phyloP scores from a whole-genome alignment of 2,888 invertebrate genomes.

The Hypercompe scribonia region DNA sequence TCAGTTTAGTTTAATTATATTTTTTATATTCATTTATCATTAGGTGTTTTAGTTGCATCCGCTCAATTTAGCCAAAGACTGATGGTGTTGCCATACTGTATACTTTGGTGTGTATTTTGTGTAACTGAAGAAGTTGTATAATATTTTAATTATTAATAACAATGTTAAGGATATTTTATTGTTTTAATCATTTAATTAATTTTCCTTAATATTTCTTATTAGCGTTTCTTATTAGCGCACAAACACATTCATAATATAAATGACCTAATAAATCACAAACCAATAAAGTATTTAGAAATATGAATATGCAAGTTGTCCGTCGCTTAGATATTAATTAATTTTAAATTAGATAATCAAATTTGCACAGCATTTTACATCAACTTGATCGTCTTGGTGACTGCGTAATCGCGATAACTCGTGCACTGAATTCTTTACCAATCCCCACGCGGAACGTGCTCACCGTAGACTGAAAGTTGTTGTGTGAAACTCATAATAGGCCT shows the following conservation, averaged over 20 bases:
- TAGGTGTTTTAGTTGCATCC: constrained; percentile 50
- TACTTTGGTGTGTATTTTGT: constrained; percentile 25
- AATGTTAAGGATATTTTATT: neutral
- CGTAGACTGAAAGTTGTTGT: neutral
- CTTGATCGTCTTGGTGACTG: too few species aligned
- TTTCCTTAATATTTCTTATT: neutral
- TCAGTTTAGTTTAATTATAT: constrained; percentile 26
- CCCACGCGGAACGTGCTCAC: neutral
- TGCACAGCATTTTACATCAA: neutral
- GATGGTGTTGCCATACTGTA: constrained; percentile 56
- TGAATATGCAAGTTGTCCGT: neutral
- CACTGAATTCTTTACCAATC: neutral
- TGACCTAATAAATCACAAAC: neutral
- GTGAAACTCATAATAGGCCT: neutral
- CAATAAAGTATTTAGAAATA: neutral
- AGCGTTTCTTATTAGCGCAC: neutral
- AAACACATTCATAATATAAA: neutral
- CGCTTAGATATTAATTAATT: too few species aligned
- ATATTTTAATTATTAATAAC: neutral
- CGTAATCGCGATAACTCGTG: too few species aligned
- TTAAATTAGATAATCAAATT: neutral
- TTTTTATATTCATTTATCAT: constrained; percentile 15
- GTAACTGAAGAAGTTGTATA: neutral
- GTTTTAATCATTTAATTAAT: neutral
- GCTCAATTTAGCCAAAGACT: constrained; percentile 83